Conservation (phyloP, 1,140 invertebrate genomes). For the Danaus plexippus region DNA sequence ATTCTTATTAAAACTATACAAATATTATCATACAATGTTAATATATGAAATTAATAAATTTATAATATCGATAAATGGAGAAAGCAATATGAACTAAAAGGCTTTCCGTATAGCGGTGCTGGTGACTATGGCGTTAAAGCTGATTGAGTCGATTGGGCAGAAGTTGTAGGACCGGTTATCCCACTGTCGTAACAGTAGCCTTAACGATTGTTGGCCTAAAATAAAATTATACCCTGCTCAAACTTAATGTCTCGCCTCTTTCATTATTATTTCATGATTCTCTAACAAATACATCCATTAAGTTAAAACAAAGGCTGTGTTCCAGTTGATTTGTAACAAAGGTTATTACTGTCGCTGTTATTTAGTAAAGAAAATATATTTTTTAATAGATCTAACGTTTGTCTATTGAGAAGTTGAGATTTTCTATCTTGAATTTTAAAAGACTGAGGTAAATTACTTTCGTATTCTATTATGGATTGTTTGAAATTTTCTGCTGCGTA, state of each 20-base stretch:
- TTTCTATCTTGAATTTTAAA: too few relatives aligned
- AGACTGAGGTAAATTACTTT: too few relatives aligned
- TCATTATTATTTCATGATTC: background rate
- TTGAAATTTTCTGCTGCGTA: background rate
- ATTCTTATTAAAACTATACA: too few relatives aligned
- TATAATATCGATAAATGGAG: constrained; percentile 41
- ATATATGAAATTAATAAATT: constrained; percentile 31
- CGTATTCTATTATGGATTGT: too few relatives aligned
- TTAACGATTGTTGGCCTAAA: constrained; percentile 49
- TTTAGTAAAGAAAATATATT: too few relatives aligned
- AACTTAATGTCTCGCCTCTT: constrained; percentile 24
- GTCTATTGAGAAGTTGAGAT: too few relatives aligned
- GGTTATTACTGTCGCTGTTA: too few relatives aligned
- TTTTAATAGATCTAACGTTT: too few relatives aligned
- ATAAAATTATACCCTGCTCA: constrained; percentile 49
- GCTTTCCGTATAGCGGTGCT: constrained; percentile 7
- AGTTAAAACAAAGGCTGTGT: too few relatives aligned
- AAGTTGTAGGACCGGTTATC: constrained; percentile 49
- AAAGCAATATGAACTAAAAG: constrained; percentile 34
- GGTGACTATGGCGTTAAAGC: constrained; percentile 17
- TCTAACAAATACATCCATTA: too few relatives aligned
- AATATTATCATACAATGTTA: too few relatives aligned
- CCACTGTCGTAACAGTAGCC: constrained; percentile 57
- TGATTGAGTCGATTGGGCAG: constrained; percentile 43
- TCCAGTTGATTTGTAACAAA: too few relatives aligned